Evolutionary conservation across 2,888 invertebrate genomes (phyloP), one percentile per base, ranked within the genome.

Genomic region (Himalopsyche japonica): DNA sequence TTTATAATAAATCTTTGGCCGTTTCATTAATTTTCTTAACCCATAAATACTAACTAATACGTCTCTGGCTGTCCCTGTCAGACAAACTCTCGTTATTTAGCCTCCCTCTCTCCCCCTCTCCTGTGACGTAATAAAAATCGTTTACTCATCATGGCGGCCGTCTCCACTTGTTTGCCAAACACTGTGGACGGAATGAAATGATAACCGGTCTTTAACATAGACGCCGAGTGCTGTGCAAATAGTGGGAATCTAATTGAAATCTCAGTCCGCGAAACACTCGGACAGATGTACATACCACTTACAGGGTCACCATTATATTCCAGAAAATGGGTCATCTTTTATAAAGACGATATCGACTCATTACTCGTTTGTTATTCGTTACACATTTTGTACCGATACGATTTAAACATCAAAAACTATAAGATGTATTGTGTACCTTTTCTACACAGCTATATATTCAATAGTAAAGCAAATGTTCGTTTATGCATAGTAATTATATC

Each of bases 211-310:
- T 83, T 79, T 81, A 81, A 86, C 86, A 86, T 76, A 82, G 83
- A 34, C 78, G 43, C 76, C 78, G 83, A 87, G 87, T 82, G 87
- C 86, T 85, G 47, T 18, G 87, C 84, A 87, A 87, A 87, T 83
- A 87, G 83, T 37, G 78, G 79, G 79, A 79, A 64, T 83, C 87
- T 87, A 87, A 87, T 87, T 87, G 87, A 86, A 87, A 86, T 85
- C 86, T 85, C 84, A 81, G 81, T 27, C 78, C 48, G 70, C 57
- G 84, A 78, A 84, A 84, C 80, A 85, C 80, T 81, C 84, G 84
- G 84, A 84, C 84, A 84, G 82, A 84, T 84, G 84, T 86, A 86
- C 70, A 47, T 47, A 24, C 79, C 24, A 48, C 48, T 79, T 32
- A 79, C 79, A 79, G 32, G 37, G 30, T 57, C 79, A 79, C 79